Conservation (phyloP, 2,888 invertebrate genomes). For the Pediacus dermestoides region DNA sequence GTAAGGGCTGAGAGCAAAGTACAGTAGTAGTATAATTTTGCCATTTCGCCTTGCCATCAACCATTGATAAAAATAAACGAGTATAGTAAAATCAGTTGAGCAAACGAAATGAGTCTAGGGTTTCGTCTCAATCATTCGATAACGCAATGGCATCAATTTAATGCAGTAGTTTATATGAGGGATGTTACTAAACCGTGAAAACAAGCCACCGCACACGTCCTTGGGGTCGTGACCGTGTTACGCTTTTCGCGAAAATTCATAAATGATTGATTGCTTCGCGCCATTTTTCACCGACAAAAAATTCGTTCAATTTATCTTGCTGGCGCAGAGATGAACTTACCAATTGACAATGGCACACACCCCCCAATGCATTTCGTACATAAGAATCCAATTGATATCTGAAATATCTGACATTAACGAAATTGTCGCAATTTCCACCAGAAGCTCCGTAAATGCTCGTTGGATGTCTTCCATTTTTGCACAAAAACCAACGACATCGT, state of each 20-base stretch:
- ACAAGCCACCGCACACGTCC: conserved; percentile 16
- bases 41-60: conserved; percentile 20
- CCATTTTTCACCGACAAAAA: conserved; percentile 19
- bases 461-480: too few species aligned
- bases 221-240: conserved; percentile 15
- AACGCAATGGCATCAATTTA: conserved; percentile 15
- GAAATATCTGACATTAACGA: too few species aligned
- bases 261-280: conserved; percentile 27
- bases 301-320: conserved; percentile 24
- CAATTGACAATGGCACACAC: conserved; percentile 23
- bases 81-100: conserved; percentile 27
- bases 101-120: conserved; percentile 23
- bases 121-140: conserved; percentile 24
- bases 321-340: conserved; percentile 18
- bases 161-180: conserved; percentile 11
- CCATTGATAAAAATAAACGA: conserved; percentile 28
- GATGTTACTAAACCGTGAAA: conserved; percentile 18
- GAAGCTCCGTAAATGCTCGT: too few species aligned
- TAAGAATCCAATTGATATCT: too few species aligned
- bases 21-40: conserved; percentile 23
- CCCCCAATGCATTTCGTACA: too few species aligned
- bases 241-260: conserved; percentile 18
- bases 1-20: conserved; percentile 16
- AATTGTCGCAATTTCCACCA: too few species aligned
- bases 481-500: too few species aligned